Evolutionary conservation across 2,888 invertebrate genomes (phyloP).

Genomic region (Hydrotaea diabolus): DNA sequence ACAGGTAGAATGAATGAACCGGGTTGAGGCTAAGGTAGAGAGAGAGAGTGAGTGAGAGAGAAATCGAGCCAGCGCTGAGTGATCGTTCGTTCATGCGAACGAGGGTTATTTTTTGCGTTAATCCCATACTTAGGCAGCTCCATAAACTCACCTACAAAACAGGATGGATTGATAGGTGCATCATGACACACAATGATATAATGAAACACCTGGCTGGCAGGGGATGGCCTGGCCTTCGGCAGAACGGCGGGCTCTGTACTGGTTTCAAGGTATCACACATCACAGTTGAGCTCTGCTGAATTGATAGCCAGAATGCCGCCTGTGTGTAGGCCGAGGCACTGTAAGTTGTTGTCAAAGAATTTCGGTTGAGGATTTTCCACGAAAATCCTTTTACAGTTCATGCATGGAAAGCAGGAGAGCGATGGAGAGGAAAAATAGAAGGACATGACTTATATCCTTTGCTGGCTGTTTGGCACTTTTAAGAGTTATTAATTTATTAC

Average conservation of each 20-base stretch:
- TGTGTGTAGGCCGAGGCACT: background rate
- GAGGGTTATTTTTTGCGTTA: constrained; percentile 62
- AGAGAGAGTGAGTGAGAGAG: background rate
- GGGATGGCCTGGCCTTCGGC: background rate
- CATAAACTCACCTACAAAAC: constrained; percentile 64
- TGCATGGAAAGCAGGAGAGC: background rate
- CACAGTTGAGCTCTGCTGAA: background rate
- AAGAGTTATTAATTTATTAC: constrained; percentile 31
- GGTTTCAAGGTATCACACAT: background rate
- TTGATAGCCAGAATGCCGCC: constrained; percentile 1
- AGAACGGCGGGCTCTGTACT: background rate
- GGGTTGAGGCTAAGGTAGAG: background rate
- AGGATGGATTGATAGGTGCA: constrained; percentile 63
- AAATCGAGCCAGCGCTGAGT: too few relatives aligned
- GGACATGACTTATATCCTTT: constrained; percentile 1
- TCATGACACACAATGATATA: constrained; percentile 62
- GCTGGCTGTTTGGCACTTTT: background rate
- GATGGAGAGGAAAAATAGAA: background rate
- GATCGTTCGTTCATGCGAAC: constrained; percentile 25
- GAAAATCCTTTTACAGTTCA: constrained; percentile 30
- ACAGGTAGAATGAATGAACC: constrained; percentile 55
- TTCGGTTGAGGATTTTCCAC: constrained; percentile 6
- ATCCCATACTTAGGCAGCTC: constrained; percentile 54
- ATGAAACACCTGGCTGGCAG: constrained; percentile 62
- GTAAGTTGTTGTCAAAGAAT: constrained; percentile 8